Evolutionary conservation across 2,113 vertebrate species (phyloP), one percentile per base, ranked within the genome.

Genomic region (Orthonyx spaldingii): DNA sequence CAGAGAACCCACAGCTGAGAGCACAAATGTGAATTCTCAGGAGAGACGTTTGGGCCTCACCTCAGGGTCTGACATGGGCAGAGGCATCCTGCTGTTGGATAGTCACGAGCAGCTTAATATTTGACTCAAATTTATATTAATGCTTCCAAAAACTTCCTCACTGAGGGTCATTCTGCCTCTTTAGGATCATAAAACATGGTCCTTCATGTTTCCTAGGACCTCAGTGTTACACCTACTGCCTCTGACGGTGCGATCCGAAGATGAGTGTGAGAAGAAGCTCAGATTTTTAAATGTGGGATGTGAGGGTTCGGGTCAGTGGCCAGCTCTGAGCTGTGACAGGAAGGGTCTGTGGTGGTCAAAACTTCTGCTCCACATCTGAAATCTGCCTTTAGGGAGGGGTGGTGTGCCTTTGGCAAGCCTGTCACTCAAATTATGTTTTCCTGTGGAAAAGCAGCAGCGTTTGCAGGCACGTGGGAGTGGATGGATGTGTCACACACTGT

Each of bases 401-500:
- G 30, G 6, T 23, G 52, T 9, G 79, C 11, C 17, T 90, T 52
- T n/a, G 56, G 20, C 47, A 5, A 0, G 32, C 9, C 11, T 49
- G 27, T 5, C 55, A 4, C 37, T 26, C 42, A 33, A 14, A 6
- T 7, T 0, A 5, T 5, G 12, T 20, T 59, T 81, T 53, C 42
- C 50, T 37, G 16, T 4, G n/a, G 27, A 77, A 61, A 71, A 47
- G 23, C 14, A 42, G 23, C 11, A 11, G 11, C 2, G 2, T 16
- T 15, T 47, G 22, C 8, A 55, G 72, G 2, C 3, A 3, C 6
- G 0, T 1, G 12, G 28, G 35, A 21, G 6, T 1, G 30, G 59
- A 2, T 6, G 19, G 69, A 18, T 0, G 1, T 17, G 35, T 11
- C 12, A 0, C 18, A 8, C 13, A 24, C 33, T 41, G 0, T 3